A percentile compares a stretch with the other conserved stretches of the same genome.
Conservation (phyloP, 2,888 invertebrate species). For the Flexamia atlantica region DNA sequence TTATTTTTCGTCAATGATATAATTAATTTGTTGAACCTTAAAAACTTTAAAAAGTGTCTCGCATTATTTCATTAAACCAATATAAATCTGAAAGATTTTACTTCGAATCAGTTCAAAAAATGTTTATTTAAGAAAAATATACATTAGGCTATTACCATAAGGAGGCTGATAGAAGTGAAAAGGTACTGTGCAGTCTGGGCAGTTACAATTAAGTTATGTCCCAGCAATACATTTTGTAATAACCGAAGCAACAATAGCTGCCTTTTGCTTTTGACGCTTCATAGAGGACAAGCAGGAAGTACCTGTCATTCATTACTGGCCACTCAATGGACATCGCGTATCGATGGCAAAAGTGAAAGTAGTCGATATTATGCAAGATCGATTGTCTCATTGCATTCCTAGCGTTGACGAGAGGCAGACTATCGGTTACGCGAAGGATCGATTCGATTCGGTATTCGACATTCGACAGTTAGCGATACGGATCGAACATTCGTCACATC, state of each 20-base stretch:
- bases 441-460: conserved; percentile 27
- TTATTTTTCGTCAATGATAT: too few relatives aligned
- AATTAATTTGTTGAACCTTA: too few relatives aligned
- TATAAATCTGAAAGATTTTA: too few relatives aligned
- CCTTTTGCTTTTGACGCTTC: conserved; percentile 4
- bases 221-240: too few relatives aligned
- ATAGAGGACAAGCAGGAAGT: conserved; percentile 8
- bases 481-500: conserved; percentile 49
- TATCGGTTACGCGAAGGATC: conserved; percentile 2
- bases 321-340: background rate
- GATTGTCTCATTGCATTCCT: conserved; percentile 41
- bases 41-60: too few relatives aligned
- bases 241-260: background rate
- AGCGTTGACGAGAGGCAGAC: conserved; percentile 2
- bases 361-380: conserved; percentile 41
- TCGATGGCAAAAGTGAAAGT: conserved; percentile 1
- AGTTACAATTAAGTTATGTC: too few relatives aligned
- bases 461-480: conserved; percentile 12
- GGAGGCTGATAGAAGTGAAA: too few relatives aligned
- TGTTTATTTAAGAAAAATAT: too few relatives aligned
- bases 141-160: too few relatives aligned
- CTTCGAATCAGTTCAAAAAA: too few relatives aligned
- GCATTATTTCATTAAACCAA: too few relatives aligned
- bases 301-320: background rate
- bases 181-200: too few relatives aligned